Evolutionary conservation across 1,140 invertebrate genomes (phyloP), one percentile per base, ranked within the genome.

Genomic region (Plutomurus gul): DNA sequence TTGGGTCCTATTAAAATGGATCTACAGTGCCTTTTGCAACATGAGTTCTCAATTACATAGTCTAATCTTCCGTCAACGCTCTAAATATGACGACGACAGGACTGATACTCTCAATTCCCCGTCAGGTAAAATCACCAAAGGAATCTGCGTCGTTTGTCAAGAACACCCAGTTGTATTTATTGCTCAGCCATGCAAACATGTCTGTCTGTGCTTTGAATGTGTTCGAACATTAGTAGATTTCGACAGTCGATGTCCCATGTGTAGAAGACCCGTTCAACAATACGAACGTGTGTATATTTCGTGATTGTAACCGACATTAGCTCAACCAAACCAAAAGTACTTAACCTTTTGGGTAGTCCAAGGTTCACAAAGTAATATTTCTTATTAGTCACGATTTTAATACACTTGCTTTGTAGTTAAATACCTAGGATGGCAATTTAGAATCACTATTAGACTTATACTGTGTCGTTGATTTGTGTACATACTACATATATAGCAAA

Each of bases 201-300:
- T 83, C 25, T 83, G 82, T 49, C 36, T 83, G 0, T 83, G 82
- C 56, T 39, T 49, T 13, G 49, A 43, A 6, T 83, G 82, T 56
- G 77, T 80, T 43, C 43, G 78, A 36, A 18, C 13, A 1, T 25
- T 83, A 6, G 43, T 81, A 0, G 73, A 75, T 37, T 39, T 72
- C 51, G 77, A 81, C 33, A 49, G 78, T 33, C 71, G 76, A 25
- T 83, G 82, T 65, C 82, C 82, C 27, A 79, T 83, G n/a, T 83
- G 82, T 46, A 40, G 82, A 18, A 43, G 56, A 18, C 18, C 16
- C 3, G 81, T 82, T 6, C 33, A 75, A 4, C 47, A 47, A n/a
- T 82, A 78, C 36, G 37, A 75, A 7, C 75, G 76, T 7, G 82
- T 83, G 40, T 81, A 65, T 60, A 46, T 81, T 39, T 78, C 76